These are phyloP conservation scores for Hydrotaea diabolus DNA, from an alignment of 2,888 invertebrate species.

Conservation along the genomic window DNA sequence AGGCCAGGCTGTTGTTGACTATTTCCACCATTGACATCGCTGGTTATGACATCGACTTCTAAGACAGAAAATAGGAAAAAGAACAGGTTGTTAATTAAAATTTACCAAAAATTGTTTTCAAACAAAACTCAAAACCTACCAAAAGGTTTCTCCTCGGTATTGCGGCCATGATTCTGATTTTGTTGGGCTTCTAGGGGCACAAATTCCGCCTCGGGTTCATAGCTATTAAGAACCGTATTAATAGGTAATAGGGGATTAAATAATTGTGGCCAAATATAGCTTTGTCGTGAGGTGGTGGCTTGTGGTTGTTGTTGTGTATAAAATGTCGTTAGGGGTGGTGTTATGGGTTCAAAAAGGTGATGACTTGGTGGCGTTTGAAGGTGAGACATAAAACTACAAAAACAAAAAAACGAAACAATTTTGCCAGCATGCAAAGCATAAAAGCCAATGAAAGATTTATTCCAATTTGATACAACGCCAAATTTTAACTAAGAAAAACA, in stretches of 20 bases:
- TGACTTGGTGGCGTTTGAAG: constrained; percentile 75
- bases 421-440: constrained; percentile 62
- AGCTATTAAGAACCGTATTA: constrained; percentile 72
- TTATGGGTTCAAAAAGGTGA: constrained; percentile 74
- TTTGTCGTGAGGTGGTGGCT: constrained; percentile 69
- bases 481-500: constrained; percentile 16
- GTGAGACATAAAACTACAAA: constrained; percentile 76
- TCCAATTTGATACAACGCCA: constrained; percentile 16
- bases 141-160: constrained; percentile 73
- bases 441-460: constrained; percentile 34
- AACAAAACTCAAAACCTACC: constrained; percentile 70
- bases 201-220: constrained; percentile 74
- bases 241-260: constrained; percentile 71
- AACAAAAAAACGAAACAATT: constrained; percentile 52
- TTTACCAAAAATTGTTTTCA: neutral
- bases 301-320: constrained; percentile 70
- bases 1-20: constrained; percentile 71
- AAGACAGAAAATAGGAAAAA: neutral
- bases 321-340: constrained; percentile 73
- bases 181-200: constrained; percentile 75
- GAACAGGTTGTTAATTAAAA: neutral
- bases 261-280: constrained; percentile 72
- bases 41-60: constrained; percentile 78
- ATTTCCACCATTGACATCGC: constrained; percentile 73
- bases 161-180: constrained; percentile 62